Evolutionary conservation across 1,140 invertebrate species (phyloP).

Genomic region (roundworm (Caenorhabditis elegans)): DNA sequence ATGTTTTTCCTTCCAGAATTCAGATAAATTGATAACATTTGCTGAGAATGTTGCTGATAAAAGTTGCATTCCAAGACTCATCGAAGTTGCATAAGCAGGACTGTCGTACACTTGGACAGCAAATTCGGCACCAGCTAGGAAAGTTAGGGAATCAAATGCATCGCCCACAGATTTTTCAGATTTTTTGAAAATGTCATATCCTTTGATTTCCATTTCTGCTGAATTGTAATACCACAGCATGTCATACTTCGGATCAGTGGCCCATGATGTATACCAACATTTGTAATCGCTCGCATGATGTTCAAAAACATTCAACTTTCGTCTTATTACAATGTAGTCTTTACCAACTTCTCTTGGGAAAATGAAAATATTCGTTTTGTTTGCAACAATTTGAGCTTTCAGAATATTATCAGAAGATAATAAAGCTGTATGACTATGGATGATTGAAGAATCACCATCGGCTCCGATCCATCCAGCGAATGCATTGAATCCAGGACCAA

Average conservation of each 20-base stretch:
- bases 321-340: constrained; percentile 53
- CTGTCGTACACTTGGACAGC: constrained; percentile 9
- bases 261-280: constrained; percentile 48
- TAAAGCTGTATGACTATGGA: constrained; percentile 86
- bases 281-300: constrained; percentile 45
- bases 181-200: constrained; percentile 29
- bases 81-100: not conserved
- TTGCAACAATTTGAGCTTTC: constrained; percentile 55
- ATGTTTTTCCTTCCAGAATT: constrained; percentile 23
- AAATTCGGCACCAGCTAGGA: not conserved
- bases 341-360: constrained; percentile 47
- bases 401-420: constrained; percentile 74
- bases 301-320: constrained; percentile 38
- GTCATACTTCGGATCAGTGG: constrained; percentile 53
- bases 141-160: constrained; percentile 20
- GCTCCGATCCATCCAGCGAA: constrained; percentile 89
- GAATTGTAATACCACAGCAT: constrained; percentile 55
- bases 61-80: constrained; percentile 6
- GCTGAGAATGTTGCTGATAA: constrained; percentile 28
- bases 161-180: not conserved
- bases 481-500: constrained; percentile 73
- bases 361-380: constrained; percentile 36
- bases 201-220: constrained; percentile 49
- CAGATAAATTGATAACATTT: not conserved
- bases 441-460: constrained; percentile 88